Evolutionary conservation across 1,140 invertebrate genomes (phyloP).

Genomic region (Drosophila persimilis): DNA sequence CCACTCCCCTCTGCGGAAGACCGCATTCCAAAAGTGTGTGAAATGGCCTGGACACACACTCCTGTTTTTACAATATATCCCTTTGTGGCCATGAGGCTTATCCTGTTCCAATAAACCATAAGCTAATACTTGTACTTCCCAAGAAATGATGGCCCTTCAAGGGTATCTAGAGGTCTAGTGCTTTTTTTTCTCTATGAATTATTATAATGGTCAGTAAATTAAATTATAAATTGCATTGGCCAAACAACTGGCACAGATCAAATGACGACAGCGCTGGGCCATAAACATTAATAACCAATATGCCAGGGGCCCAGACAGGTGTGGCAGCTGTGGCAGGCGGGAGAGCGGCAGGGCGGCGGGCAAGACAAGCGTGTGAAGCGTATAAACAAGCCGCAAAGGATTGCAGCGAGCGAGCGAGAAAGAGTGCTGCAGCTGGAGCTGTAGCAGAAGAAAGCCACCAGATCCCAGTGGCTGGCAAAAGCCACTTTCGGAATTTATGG

Average conservation of each 20-base stretch:
- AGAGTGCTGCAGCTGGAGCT: neutral
- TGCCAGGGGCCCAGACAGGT: constrained; percentile 29
- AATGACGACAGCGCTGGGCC: constrained; percentile 45
- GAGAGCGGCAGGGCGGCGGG: constrained; percentile 2
- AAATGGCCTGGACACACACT: neutral
- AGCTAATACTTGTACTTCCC: no score
- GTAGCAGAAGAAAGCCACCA: constrained; percentile 26
- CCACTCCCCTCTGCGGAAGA: constrained; percentile 4
- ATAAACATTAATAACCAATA: constrained; percentile 80
- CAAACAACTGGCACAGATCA: constrained; percentile 55
- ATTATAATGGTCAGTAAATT: constrained; percentile 60
- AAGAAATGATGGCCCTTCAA: neutral
- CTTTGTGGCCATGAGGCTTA: no score
- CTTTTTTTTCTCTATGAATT: constrained; percentile 37
- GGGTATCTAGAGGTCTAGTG: neutral
- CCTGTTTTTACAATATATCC: neutral
- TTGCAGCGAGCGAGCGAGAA: constrained; percentile 22
- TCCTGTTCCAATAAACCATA: no score
- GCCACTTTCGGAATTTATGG: constrained; percentile 76
- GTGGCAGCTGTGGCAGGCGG: neutral
- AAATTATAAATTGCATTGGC: constrained; percentile 70
- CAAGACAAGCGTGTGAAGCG: constrained; percentile 76
- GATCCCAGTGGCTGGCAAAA: constrained; percentile 53
- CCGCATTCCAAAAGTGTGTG: constrained; percentile 10
- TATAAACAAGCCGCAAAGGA: constrained; percentile 71